A percentile compares a stretch with the other conserved stretches of the same genome.
These are phyloP conservation scores for Opisthograptis luteolata DNA, from an alignment of 2,888 invertebrate species.

Conservation along the genomic window DNA sequence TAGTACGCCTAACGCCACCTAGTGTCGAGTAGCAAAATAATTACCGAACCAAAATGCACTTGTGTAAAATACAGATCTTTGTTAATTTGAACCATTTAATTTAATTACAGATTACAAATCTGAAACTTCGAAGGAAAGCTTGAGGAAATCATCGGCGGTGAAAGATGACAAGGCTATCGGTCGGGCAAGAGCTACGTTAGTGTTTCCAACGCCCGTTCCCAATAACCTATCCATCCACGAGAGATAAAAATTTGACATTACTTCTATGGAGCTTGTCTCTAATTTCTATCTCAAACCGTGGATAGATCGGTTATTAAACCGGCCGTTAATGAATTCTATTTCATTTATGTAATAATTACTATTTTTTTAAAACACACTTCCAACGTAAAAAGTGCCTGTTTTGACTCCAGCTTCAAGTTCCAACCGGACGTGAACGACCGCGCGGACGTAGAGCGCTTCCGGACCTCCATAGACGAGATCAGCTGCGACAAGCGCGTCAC, in stretches of 20 bases:
- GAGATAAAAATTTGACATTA: too few species aligned
- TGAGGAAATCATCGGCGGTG: background rate
- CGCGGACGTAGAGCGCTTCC: constrained; percentile 58
- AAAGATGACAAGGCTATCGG: constrained; percentile 39
- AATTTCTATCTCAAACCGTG: too few species aligned
- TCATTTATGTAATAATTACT: too few species aligned
- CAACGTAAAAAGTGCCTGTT: too few species aligned
- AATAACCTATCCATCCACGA: too few species aligned
- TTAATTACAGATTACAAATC: constrained; percentile 61
- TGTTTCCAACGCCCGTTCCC: background rate
- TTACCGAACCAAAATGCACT: too few species aligned
- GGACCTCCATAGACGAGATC: constrained; percentile 69
- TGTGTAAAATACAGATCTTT: background rate
- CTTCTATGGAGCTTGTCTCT: too few species aligned
- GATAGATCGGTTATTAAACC: too few species aligned
- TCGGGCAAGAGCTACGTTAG: constrained; percentile 44
- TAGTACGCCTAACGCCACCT: too few species aligned
- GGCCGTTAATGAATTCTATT: too few species aligned
- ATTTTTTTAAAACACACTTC: too few species aligned
- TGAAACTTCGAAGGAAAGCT: constrained; percentile 43
- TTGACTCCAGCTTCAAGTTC: constrained; percentile 60
- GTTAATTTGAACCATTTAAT: background rate
- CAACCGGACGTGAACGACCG: constrained; percentile 59
- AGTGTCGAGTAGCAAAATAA: too few species aligned
- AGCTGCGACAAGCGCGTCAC: constrained; percentile 50